Evolutionary conservation across 2,888 invertebrate species (phyloP), one percentile per base, ranked within the genome.

Genomic region (Thecophora atra): DNA sequence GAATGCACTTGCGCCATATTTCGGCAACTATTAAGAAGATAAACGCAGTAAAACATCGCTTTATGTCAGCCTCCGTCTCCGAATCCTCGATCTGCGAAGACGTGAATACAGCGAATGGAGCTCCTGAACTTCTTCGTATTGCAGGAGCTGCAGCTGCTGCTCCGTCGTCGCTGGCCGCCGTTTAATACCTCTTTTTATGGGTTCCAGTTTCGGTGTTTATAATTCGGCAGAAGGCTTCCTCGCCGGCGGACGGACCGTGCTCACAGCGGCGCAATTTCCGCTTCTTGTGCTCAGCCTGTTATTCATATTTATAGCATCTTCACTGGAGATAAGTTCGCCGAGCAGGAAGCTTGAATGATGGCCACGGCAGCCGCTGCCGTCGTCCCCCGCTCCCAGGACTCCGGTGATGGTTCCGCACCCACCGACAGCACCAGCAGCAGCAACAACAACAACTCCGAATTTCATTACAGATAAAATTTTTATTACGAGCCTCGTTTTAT

Each of bases 181-280:
- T 63, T 63, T 63, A 63, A 63, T 63, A 42, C 63, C 62, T 37
- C 13, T 63, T 44, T 63, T 63, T 63, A 44, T 21, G 63, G 44
- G 30, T n/a, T 63, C 47, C 44, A 42, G 6, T 42, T 60, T 60
- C 28, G 60, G 60, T 60, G 60, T 60, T 60, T 56, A 56, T 56
- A 26, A 56, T 26, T 26, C 24, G 13, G 24, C 21, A 21, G 26
- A 56, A 56, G 24, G 15, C 56, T 15, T 56, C 24, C 26, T 19
- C 42, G 19, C 3, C 37, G 37, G 13, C 17, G 60, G 28, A 28
- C n/a, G n/a, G n/a, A n/a, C n/a, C n/a, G n/a, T n/a, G n/a, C n/a
- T n/a, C n/a, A n/a, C n/a, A n/a, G n/a, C n/a, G n/a, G n/a, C 79
- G 82, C 83, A 84, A 83, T 84, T 84, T 83, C 83, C 83, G 84